Evolutionary conservation across 2,888 invertebrate genomes (phyloP), one percentile per base, ranked within the genome.

Genomic region (Neuroscelio doddi): DNA sequence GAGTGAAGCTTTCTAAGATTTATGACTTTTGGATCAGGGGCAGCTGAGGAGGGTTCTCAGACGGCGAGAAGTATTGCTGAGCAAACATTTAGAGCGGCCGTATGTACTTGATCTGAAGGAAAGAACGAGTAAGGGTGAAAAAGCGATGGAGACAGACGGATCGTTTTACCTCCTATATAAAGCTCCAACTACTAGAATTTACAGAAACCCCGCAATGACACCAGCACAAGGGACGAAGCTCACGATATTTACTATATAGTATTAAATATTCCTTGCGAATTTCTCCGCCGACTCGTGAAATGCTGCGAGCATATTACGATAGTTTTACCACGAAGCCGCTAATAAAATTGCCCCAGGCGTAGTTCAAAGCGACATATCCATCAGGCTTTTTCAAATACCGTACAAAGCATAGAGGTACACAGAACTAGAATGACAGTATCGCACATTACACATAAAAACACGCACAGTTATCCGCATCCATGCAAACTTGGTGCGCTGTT

Each of bases 11-110:
- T 53, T 58, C 53, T 42, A 56, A 56, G 64, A 65, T 65, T 65
- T 65, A 65, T 59, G 59, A 59, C 59, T 59, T 64, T 59, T 47
- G 59, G 58, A 59, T 59, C 44, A 53, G 21, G 34, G 44, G 44
- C 36, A n/a, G 9, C 24, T 30, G 36, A 41, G 26, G 26, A 50
- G 56, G 51, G 51, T 50, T 49, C 44, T 56, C 56, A 51, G 55
- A 59, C 51, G 51, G 51, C 30, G 61, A 56, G 56, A 56, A 65
- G 65, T 65, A 65, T 65, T 56, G 52, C 56, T 46, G 52, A 38
- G 41, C 65, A 65, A 65, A 65, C 65, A 65, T 61, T 65, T 65
- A 44, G 51, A 56, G 52, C 59, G 47, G 39, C 49, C 21, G 34
- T 52, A 32, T 50, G 50, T 55, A 51, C 44, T 44, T 56, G 21